Conservation (phyloP, 92 coral and sea anemone species). For the Metridium senile region DNA sequence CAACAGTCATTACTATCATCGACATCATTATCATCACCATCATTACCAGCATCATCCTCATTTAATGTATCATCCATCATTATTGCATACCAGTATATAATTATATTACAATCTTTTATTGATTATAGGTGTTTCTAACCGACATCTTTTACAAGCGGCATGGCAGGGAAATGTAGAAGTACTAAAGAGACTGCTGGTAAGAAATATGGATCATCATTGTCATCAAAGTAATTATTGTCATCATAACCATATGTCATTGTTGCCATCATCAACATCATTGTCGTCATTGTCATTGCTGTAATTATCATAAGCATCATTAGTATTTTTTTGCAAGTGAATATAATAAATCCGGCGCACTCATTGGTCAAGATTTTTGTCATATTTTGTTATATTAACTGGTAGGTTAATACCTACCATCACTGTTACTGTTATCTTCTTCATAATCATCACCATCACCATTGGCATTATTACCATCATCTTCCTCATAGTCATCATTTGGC, state of each 20-base stretch:
- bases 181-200: constrained; percentile 80
- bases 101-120: not conserved
- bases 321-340: too few relatives aligned
- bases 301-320: too few relatives aligned
- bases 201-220: not conserved
- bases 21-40: not conserved
- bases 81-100: too few relatives aligned
- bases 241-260: not conserved
- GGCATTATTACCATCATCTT: not conserved
- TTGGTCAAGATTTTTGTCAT: too few relatives aligned
- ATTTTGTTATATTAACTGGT: too few relatives aligned
- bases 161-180: constrained; percentile 96
- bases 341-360: too few relatives aligned
- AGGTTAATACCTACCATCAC: too few relatives aligned
- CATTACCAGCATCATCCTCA: not conserved
- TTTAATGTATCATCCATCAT: too few relatives aligned
- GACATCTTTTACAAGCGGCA: constrained; percentile 93
- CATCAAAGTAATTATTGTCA: not conserved
- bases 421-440: too few relatives aligned
- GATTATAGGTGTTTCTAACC: constrained; percentile 69
- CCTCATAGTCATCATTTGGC: not conserved
- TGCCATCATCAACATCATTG: not conserved
- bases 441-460: not conserved
- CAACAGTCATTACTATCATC: not conserved
- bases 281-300: not conserved